Conservation (phyloP, 2,888 invertebrate genomes). For the Schizaphis graminum region DNA sequence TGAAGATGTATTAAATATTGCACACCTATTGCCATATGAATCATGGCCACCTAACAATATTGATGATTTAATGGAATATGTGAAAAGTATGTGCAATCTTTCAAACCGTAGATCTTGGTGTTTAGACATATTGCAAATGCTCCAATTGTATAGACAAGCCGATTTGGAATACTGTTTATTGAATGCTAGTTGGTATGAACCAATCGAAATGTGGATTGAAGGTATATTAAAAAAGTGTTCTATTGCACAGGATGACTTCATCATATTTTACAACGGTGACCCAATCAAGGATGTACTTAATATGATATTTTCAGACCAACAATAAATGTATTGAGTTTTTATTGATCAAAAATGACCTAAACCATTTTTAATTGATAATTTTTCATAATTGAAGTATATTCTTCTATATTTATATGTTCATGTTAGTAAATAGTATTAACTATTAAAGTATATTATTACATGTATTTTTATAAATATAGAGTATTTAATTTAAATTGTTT, state of each 20-base stretch:
- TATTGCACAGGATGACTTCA: not conserved
- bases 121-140: slow-evolving; percentile 56
- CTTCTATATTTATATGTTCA: not conserved
- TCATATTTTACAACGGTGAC: slow-evolving; percentile 27
- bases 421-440: not conserved
- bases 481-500: not conserved
- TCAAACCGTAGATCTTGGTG: slow-evolving; percentile 52
- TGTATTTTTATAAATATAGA: not conserved
- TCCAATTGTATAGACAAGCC: slow-evolving; percentile 7
- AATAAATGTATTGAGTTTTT: not conserved
- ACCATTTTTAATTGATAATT: not conserved
- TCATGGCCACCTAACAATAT: slow-evolving; percentile 45
- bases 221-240: slow-evolving; percentile 43
- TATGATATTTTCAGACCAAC: not conserved
- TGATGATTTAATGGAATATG: slow-evolving; percentile 44
- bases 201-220: slow-evolving; percentile 57
- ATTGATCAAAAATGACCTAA: not conserved
- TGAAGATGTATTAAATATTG: not conserved
- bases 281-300: slow-evolving; percentile 30
- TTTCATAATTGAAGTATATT: not conserved
- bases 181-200: slow-evolving; percentile 37
- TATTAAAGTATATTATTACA: not conserved
- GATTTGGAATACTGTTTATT: slow-evolving; percentile 15
- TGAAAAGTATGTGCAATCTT: slow-evolving; percentile 24
- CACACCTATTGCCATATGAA: not conserved